phyloP scores from a whole-genome alignment of 1,140 invertebrate genomes.

The Trichogramma pretiosum region DNA sequence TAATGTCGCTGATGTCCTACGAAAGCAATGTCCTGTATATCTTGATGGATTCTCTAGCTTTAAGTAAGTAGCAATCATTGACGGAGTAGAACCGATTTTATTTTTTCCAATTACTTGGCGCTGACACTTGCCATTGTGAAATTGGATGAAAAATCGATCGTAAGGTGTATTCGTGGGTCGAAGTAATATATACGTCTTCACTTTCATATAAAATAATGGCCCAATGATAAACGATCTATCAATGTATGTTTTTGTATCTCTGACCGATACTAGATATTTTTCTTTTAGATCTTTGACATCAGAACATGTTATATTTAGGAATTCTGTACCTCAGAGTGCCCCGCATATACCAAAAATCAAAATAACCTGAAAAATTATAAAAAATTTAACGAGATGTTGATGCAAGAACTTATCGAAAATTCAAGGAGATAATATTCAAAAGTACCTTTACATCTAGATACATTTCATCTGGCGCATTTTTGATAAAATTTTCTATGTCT shows the following conservation, averaged over 20 bases:
- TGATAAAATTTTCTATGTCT: not conserved
- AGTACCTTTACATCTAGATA: not conserved
- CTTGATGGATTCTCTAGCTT: not conserved
- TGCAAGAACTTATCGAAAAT: not conserved
- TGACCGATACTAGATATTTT: not conserved
- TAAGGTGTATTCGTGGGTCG: not conserved
- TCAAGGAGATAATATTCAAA: not conserved
- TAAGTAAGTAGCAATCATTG: not conserved
- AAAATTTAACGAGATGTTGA: not conserved
- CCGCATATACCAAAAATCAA: conserved; percentile 1
- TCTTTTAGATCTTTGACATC: not conserved
- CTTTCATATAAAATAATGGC: not conserved
- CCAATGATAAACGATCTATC: not conserved
- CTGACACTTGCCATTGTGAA: not conserved
- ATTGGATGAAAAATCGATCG: not conserved
- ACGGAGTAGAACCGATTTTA: conserved; percentile 7
- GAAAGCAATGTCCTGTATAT: not conserved
- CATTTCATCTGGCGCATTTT: not conserved
- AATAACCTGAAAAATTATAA: not conserved
- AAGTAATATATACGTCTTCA: not conserved
- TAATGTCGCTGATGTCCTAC: not conserved
- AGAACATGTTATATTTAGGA: not conserved
- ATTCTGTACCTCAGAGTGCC: not conserved
- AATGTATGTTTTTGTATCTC: not conserved
- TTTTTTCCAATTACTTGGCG: not conserved